phyloP scores from a whole-genome alignment of 2,113 vertebrate genomes.

The Ptychochromis oligacanthus region DNA sequence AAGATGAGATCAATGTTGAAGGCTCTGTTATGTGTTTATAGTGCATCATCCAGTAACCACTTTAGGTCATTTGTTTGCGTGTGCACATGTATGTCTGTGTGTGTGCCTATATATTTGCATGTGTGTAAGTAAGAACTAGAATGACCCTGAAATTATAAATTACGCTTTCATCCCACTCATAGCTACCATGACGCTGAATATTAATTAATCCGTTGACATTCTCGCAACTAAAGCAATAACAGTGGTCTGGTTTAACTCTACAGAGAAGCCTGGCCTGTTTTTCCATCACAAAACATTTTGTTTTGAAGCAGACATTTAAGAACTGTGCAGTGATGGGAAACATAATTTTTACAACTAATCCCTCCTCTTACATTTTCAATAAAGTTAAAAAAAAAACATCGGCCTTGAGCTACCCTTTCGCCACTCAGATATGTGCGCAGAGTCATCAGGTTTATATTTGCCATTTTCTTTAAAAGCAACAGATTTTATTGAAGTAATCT shows the following conservation, averaged over 20 bases:
- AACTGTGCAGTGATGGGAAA: background rate
- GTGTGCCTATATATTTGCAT: background rate
- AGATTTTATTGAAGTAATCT: background rate
- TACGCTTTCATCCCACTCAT: background rate
- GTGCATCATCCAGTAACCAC: slow-evolving; percentile 17
- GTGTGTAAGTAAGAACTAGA: slow-evolving; percentile 17
- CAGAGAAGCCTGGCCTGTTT: background rate
- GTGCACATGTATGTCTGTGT: background rate
- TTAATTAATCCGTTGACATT: background rate
- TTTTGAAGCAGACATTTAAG: background rate
- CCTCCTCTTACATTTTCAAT: background rate
- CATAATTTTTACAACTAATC: background rate
- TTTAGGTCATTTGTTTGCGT: background rate
- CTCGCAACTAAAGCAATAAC: background rate
- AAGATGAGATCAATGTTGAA: slow-evolving; percentile 29
- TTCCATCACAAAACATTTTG: background rate
- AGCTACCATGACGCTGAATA: background rate
- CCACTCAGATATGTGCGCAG: background rate
- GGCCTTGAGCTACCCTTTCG: background rate
- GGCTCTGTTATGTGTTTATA: slow-evolving; percentile 17
- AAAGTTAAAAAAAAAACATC: background rate
- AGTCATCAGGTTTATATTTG: background rate
- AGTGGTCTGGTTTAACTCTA: background rate
- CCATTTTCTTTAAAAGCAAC: background rate
- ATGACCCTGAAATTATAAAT: slow-evolving; percentile 19